These are phyloP conservation scores for Troglohyphantes excavatus DNA, from an alignment of 2,888 invertebrate genomes.

Conservation along the genomic window DNA sequence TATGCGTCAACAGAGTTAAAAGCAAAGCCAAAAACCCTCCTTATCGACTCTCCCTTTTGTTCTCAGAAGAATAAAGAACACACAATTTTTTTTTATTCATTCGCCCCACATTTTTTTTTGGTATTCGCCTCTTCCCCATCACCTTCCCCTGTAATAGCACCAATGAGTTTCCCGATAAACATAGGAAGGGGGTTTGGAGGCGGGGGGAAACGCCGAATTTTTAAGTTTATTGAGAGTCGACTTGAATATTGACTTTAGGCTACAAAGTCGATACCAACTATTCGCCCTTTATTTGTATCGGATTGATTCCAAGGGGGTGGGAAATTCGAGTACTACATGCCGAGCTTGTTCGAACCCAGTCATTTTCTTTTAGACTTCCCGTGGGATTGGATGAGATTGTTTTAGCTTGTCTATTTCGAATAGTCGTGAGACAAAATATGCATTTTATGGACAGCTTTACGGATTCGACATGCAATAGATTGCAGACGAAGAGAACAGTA, in stretches of 20 bases:
- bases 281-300: slow-evolving; percentile 63
- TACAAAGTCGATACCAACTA: slow-evolving; percentile 72
- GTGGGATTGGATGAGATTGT: too few species aligned
- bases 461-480: too few species aligned
- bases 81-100: slow-evolving; percentile 27
- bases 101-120: slow-evolving; percentile 32
- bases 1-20: slow-evolving; percentile 72
- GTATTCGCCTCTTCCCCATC: slow-evolving; percentile 20
- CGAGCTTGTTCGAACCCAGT: background rate
- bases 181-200: slow-evolving; percentile 48
- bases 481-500: too few species aligned
- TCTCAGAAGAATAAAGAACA: slow-evolving; percentile 64
- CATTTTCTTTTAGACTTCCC: background rate
- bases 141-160: slow-evolving; percentile 45
- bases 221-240: slow-evolving; percentile 65
- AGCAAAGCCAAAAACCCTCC: slow-evolving; percentile 74
- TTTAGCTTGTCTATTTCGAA: too few species aligned
- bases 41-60: slow-evolving; percentile 72
- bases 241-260: slow-evolving; percentile 67
- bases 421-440: too few species aligned
- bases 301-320: slow-evolving; percentile 35
- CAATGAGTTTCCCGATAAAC: slow-evolving; percentile 76
- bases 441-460: too few species aligned
- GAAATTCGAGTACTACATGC: background rate
- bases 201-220: slow-evolving; percentile 50